Base-by-base conservation (phyloP, 1,140 invertebrate species). In the Penaeus indicus region DNA sequence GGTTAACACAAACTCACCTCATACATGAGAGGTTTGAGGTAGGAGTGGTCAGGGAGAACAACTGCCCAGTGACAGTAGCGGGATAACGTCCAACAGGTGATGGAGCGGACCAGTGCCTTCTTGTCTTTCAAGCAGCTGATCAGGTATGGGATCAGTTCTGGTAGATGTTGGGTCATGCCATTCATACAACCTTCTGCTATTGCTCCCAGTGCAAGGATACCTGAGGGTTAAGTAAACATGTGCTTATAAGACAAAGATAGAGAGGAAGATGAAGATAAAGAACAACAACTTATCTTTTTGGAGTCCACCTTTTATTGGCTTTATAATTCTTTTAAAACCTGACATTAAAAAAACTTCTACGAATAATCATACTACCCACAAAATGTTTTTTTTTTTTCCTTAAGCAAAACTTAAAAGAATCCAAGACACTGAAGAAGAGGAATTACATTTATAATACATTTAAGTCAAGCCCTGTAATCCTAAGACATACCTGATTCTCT, bases 151-250 rank as follows among this genome's bases (percentile, higher is more conserved):
- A 99, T 97, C 11, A 99, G 94, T 93, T 99, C 98, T 2, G 97
- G 96, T 89, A 99, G 94, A 93, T 99, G 98, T 32, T 96, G 97
- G 75, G 98, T 96, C 97, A 99, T 99, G 89, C 99, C 99, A 85
- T 94, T 95, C 97, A 99, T 98, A 92, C 99, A 99, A 95, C 95
- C 99, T 95, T 99, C 98, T n/a, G 99, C 98, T 90, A 99, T 99
- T 21, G 99, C 99, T 89, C 99, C 99, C 63, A 99, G 93, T 18
- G 98, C 97, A 32, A 99, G 93, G 90, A 99, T 99, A 27, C 97
- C 90, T 91, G 81, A 75, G 79, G 54, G 54, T 42, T 4, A 42
- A 42, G 38, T 42, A 42, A 42, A 42, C 38, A 42, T 4, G 38
- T 42, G 38, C 38, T 42, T 42, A 42, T 42, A 42, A 42, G 54